Evolutionary conservation across 2,113 vertebrate species (phyloP).

Genomic region (Plecturocebus donacophilus): DNA sequence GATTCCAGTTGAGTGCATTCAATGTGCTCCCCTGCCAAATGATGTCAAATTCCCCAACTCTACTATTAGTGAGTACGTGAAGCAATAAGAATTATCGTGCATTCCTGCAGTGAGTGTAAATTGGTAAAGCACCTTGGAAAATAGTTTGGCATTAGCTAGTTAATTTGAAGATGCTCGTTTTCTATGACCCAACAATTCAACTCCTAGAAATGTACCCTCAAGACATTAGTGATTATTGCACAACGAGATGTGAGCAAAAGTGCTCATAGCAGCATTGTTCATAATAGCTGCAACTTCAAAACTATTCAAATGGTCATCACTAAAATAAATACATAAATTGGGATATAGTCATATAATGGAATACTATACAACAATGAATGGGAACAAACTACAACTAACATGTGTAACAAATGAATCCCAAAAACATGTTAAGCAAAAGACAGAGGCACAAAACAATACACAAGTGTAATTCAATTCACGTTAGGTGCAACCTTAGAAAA

Average conservation of each 20-base stretch:
- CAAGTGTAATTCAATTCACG: neutral
- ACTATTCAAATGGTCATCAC: neutral
- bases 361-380: neutral
- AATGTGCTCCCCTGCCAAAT: neutral
- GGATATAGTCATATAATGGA: neutral
- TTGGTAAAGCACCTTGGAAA: constrained; percentile 4
- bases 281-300: neutral
- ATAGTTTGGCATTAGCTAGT: neutral
- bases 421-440: neutral
- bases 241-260: neutral
- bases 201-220: neutral
- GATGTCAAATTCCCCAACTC: neutral
- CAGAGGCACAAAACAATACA: neutral
- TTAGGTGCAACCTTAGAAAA: neutral
- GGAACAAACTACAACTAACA: neutral
- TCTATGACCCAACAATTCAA: neutral
- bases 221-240: neutral
- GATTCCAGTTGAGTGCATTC: neutral
- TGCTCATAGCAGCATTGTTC: neutral
- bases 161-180: neutral
- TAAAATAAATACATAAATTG: neutral
- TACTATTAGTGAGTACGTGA: neutral
- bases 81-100: neutral
- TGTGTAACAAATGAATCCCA: neutral
- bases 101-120: neutral